A percentile compares a stretch with the other conserved stretches of the same genome.
Conservation (phyloP, 2,797 vertebrate species). For the Anas capensis region DNA sequence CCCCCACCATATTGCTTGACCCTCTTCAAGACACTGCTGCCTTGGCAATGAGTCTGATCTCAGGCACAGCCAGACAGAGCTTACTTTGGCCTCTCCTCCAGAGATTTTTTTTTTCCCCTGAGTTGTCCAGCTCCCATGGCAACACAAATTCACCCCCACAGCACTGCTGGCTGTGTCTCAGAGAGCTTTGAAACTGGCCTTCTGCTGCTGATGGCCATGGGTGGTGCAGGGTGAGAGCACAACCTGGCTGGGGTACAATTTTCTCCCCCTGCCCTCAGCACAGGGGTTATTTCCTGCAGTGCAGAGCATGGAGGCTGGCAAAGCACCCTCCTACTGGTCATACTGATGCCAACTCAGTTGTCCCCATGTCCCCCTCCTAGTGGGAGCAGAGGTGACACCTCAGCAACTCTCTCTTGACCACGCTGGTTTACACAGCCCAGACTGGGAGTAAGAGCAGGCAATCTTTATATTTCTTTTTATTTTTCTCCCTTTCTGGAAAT, state of each 20-base stretch:
- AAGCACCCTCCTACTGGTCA: accelerated
- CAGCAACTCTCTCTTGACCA: not conserved
- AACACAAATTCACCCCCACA: not conserved
- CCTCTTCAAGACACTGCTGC: accelerated
- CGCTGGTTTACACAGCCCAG: not conserved
- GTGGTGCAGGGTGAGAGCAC: not conserved
- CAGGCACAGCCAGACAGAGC: not conserved
- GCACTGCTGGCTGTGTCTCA: not conserved
- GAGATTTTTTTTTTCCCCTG: not conserved
- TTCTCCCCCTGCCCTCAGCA: not conserved
- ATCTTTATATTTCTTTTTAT: not conserved
- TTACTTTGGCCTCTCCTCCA: not conserved
- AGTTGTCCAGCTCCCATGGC: not conserved
- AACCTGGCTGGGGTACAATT: not conserved
- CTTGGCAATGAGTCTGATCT: not conserved
- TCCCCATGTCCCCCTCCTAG: not conserved
- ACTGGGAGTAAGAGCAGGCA: not conserved
- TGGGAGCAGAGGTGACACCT: not conserved
- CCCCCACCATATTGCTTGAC: too few species aligned
- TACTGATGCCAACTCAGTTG: not conserved
- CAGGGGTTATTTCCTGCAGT: not conserved
- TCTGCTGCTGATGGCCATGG: not conserved
- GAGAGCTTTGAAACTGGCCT: not conserved
- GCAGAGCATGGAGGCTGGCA: not conserved
- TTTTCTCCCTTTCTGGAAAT: not conserved